phyloP scores from a whole-genome alignment of 2,797 vertebrate species.

The Paratrypauchen microcephalus region DNA sequence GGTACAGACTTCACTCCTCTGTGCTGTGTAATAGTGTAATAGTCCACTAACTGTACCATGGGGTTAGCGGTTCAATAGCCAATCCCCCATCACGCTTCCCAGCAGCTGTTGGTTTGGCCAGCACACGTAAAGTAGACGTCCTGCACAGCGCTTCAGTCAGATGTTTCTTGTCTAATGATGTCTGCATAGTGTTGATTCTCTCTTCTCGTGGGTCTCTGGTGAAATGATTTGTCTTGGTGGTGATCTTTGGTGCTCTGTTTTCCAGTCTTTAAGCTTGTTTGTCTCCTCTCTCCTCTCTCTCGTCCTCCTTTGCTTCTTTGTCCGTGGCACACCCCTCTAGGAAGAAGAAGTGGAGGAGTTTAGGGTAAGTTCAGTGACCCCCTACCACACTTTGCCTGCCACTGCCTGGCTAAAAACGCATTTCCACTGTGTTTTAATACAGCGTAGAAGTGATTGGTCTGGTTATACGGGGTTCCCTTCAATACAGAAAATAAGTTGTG shows the following conservation, averaged over 20 bases:
- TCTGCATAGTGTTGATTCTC: slow-evolving; percentile 54
- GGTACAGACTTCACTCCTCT: slow-evolving; percentile 68
- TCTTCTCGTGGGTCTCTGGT: slow-evolving; percentile 61
- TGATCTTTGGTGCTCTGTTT: slow-evolving; percentile 83
- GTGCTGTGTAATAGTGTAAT: slow-evolving; percentile 25
- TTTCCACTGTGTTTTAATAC: not conserved
- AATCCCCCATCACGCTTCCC: slow-evolving; percentile 54
- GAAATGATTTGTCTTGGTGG: slow-evolving; percentile 80
- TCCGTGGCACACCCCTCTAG: slow-evolving; percentile 90
- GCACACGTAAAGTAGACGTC: slow-evolving; percentile 48
- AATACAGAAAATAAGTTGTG: too few relatives aligned
- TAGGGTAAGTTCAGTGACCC: slow-evolving; percentile 94
- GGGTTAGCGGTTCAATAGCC: slow-evolving; percentile 41
- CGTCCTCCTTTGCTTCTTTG: slow-evolving; percentile 85
- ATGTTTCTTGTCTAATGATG: slow-evolving; percentile 61
- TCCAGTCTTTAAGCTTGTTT: slow-evolving; percentile 90
- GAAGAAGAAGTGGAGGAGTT: slow-evolving; percentile 99
- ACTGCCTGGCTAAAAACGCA: slow-evolving; percentile 50
- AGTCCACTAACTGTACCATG: slow-evolving; percentile 38
- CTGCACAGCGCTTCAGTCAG: slow-evolving; percentile 55
- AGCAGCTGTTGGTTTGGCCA: slow-evolving; percentile 60
- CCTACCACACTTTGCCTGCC: slow-evolving; percentile 59
- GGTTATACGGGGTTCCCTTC: not conserved
- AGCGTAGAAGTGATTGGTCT: not conserved
- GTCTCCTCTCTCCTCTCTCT: slow-evolving; percentile 72